Base-by-base conservation (phyloP, 2,113 vertebrate species). In the Neoarius graeffei region DNA sequence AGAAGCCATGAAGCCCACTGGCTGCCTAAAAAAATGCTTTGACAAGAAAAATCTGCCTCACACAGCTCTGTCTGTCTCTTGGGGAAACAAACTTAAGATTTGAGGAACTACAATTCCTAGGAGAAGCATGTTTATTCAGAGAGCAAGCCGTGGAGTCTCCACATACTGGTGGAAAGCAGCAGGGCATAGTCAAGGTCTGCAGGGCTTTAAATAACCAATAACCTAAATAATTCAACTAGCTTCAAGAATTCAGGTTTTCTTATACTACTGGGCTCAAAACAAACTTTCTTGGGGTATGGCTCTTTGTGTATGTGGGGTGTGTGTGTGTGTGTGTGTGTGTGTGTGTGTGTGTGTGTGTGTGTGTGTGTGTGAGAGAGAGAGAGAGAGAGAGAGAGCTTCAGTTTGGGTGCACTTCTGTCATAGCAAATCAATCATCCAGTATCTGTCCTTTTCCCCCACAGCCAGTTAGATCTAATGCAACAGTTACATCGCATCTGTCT, bases 341-440 rank as follows among this genome's bases (percentile, higher is more conserved):
- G 66, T 67, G 66, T 66, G 64, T n/a, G n/a, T 66, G 64, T 13
- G 67, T 17, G 62, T 25, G 62, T 19, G 48, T 15, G 54, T 81
- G 48, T 69, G 66, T 30, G 57, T 20, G 59, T 20, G 59, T 0
- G 20, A 20, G 59, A 64, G 60, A 64, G 62, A 25, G 23, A 64
- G 62, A 66, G 64, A 66, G 64, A 66, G 25, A n/a, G 60, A 64
- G 20, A 11, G 73, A 79, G 62, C 85, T 74, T 52, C 30, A 60
- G 30, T 86, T 88, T 86, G 52, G 76, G 67, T 54, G 48, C 85
- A 86, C 11, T 42, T 83, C 86, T 86, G 88, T 89, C 74, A 84
- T 60, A 57, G 64, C 79, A 83, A 50, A 88, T 88, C 85, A 89
- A 85, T 90, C 87, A 87, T 83, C 52, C 74, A 77, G 11, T 56